Evolutionary conservation across 1,140 invertebrate genomes (phyloP).

Genomic region (Araneus ventricosus): DNA sequence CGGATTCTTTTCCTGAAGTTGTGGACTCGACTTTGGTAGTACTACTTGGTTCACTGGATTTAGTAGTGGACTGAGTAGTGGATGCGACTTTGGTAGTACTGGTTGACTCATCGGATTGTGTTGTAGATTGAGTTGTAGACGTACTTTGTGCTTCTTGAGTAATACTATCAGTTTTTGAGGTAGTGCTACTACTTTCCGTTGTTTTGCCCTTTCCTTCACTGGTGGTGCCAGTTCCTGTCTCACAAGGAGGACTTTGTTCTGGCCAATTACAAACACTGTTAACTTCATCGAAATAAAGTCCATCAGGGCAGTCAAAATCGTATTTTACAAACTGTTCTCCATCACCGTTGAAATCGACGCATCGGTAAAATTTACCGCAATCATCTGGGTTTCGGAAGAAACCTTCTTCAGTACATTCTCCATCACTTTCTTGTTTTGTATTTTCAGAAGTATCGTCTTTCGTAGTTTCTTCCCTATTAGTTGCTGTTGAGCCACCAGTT

Average conservation of each 20-base stretch:
- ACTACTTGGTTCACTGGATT: neutral
- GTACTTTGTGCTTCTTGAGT: neutral
- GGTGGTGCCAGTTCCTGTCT: conserved; percentile 78
- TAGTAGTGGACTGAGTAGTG: conserved; percentile 2
- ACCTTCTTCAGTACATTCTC: conserved; percentile 69
- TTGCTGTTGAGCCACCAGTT: conserved; percentile 5
- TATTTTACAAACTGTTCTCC: conserved; percentile 63
- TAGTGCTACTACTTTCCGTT: neutral
- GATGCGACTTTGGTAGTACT: neutral
- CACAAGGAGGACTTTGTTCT: conserved; percentile 68
- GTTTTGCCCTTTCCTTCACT: neutral
- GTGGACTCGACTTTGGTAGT: neutral
- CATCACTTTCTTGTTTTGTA: neutral
- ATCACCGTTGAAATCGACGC: conserved; percentile 60
- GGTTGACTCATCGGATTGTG: neutral
- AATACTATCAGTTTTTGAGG: neutral
- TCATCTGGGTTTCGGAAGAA: conserved; percentile 75
- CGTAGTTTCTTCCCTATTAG: neutral
- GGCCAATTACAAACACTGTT: conserved; percentile 78
- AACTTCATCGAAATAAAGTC: conserved; percentile 79
- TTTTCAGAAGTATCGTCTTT: neutral
- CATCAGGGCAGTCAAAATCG: conserved; percentile 82
- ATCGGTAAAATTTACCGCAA: conserved; percentile 73
- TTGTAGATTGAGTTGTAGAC: neutral
- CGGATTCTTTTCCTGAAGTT: neutral